Percentiles rank a stretch among this genome's conserved stretches.
Conservation (phyloP, 2,888 invertebrate genomes). For the Oligia fasciuncula region DNA sequence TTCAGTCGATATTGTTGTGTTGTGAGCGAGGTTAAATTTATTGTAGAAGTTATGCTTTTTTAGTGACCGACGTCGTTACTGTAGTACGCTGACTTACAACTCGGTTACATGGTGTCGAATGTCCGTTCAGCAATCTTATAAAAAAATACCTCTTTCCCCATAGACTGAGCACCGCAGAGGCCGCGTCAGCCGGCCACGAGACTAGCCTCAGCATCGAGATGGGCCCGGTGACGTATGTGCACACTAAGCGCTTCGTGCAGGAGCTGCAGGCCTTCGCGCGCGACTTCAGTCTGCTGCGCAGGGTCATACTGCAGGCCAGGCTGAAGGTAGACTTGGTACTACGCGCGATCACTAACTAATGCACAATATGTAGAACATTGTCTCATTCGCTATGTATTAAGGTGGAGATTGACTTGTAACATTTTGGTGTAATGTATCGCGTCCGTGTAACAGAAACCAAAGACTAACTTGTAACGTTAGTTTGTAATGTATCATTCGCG, state of each 20-base stretch:
- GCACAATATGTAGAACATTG: neutral
- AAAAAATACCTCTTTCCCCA: neutral
- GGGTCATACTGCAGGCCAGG: slow-evolving; percentile 93
- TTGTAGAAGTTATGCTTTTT: neutral
- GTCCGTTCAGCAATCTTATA: neutral
- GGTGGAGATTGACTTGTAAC: no score
- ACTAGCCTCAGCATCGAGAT: slow-evolving; percentile 94
- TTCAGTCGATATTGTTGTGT: neutral
- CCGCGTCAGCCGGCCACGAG: slow-evolving; percentile 87
- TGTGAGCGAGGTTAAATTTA: neutral
- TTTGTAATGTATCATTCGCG: no score
- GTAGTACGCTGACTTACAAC: no score
- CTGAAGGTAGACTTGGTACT: slow-evolving; percentile 83
- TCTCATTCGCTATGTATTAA: neutral
- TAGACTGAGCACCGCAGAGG: slow-evolving; percentile 85
- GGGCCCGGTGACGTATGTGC: slow-evolving; percentile 97
- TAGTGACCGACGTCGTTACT: no score
- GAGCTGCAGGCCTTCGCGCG: slow-evolving; percentile 96
- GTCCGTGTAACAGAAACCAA: no score
- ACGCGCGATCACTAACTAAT: slow-evolving; percentile 1
- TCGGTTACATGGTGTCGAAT: neutral
- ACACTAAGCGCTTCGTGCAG: slow-evolving; percentile 97
- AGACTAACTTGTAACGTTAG: no score
- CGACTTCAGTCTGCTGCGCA: slow-evolving; percentile 95
- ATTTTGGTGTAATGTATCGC: no score